Base-by-base conservation (phyloP, 2,888 invertebrate species). In the Spilarctia lutea region DNA sequence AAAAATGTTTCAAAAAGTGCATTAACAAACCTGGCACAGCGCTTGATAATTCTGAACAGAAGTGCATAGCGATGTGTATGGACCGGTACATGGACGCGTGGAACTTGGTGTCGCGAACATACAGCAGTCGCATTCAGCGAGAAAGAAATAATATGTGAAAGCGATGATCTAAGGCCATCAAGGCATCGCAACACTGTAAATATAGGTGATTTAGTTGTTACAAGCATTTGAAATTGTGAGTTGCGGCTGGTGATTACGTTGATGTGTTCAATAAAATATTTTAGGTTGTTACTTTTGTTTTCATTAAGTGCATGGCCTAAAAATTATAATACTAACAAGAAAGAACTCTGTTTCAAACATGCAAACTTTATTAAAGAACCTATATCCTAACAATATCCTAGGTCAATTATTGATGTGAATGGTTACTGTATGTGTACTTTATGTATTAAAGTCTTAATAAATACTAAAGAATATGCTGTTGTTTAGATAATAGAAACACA, bases 11-110 rank as follows among this genome's bases (percentile, higher is more conserved):
- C 93, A 98, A 98, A 92, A 99, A 99, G 90, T 99, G 99, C 93
- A 97, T 99, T 86, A 95, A 94, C 72, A 99, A 98, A 92, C 99
- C 99, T 42, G 99, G 99, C 33, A 97, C 98, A 20, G 97, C 98
- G 3, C 91, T 99, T 83, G 99, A 98, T 91, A 98, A 97, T 89
- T 98, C 98, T 0, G 99, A 99, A 96, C 97, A 99, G 97, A 99
- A 99, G 97, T 99, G 99, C 91, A 97, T 99, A 85, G 98, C 99
- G 0, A 99, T 99, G 98, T 99, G 99, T 92, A 99, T 99, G 99
- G 99, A 99, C 93, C 97, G 99, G 88, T 99, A 98, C 96, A 98
- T 99, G 98, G 99, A 99, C 89, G 97, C 99, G 6, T 99, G 98
- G 98, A 98, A 99, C 94, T 95, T 99, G 73, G 98, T 99, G 20